Percentiles rank a stretch among this genome's conserved stretches.
phyloP scores from a whole-genome alignment of 2,888 invertebrate genomes.

The Lasioglossum leucozonium region DNA sequence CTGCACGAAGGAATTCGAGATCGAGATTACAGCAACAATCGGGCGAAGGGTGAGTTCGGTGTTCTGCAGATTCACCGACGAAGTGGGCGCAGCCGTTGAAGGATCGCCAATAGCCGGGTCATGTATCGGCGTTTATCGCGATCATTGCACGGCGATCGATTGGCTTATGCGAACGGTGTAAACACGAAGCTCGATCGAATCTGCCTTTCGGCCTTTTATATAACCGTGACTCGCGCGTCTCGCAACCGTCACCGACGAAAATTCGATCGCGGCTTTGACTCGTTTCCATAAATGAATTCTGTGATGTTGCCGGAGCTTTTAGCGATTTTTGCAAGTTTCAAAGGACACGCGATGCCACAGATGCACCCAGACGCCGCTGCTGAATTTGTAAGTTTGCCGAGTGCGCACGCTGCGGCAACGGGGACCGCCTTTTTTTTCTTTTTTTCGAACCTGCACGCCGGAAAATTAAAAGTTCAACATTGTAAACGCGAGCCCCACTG shows the following conservation, averaged over 20 bases:
- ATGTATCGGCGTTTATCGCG: background rate
- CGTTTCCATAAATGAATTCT: constrained; percentile 7
- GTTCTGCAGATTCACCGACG: background rate
- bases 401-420: background rate
- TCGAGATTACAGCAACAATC: constrained; percentile 23
- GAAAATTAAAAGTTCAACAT: background rate
- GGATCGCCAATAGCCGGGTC: constrained; percentile 21
- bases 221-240: constrained; percentile 20
- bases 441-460: background rate
- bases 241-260: background rate
- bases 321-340: background rate
- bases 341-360: background rate
- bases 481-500: background rate
- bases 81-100: constrained; percentile 17
- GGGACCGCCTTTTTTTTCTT: background rate
- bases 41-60: background rate
- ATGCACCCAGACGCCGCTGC: background rate
- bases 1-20: constrained; percentile 83
- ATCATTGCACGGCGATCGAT: constrained; percentile 10
- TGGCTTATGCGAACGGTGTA: constrained; percentile 16
- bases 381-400: background rate
- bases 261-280: background rate
- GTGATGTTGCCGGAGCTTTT: background rate
- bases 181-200: background rate
- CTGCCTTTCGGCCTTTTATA: constrained; percentile 14